These are phyloP conservation scores for Zosterops pallidus DNA, from an alignment of 2,113 vertebrate species.

Conservation along the genomic window DNA sequence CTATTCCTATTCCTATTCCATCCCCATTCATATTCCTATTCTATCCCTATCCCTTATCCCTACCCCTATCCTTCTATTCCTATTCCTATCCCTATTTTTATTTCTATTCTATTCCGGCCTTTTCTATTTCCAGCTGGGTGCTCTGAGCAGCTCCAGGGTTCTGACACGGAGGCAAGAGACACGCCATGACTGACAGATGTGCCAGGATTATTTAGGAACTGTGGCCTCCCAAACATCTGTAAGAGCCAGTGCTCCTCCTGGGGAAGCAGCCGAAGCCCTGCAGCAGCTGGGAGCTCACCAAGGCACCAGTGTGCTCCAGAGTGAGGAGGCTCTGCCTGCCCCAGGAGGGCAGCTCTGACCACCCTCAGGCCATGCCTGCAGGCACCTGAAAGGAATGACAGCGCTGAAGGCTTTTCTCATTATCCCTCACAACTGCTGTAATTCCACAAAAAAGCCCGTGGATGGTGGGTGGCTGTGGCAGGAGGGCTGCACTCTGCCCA, in stretches of 20 bases:
- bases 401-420: neutral
- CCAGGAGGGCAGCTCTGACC: neutral
- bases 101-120: neutral
- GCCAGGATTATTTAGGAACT: neutral
- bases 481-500: neutral
- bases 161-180: neutral
- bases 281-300: neutral
- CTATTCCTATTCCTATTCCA: too few species aligned
- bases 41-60: too few species aligned
- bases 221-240: neutral
- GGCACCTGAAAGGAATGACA: constrained; percentile 6
- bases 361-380: constrained; percentile 7
- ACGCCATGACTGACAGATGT: neutral
- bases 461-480: neutral
- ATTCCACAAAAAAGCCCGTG: neutral
- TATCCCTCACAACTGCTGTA: neutral
- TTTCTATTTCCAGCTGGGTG: neutral
- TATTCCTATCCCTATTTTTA: neutral
- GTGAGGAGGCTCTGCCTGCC: neutral
- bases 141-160: neutral
- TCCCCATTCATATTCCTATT: too few species aligned
- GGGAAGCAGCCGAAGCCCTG: neutral
- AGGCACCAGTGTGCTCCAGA: neutral
- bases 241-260: neutral
- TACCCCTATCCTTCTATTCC: too few species aligned